Base-by-base conservation (phyloP, 2,797 vertebrate genomes). In the Lemur catta region DNA sequence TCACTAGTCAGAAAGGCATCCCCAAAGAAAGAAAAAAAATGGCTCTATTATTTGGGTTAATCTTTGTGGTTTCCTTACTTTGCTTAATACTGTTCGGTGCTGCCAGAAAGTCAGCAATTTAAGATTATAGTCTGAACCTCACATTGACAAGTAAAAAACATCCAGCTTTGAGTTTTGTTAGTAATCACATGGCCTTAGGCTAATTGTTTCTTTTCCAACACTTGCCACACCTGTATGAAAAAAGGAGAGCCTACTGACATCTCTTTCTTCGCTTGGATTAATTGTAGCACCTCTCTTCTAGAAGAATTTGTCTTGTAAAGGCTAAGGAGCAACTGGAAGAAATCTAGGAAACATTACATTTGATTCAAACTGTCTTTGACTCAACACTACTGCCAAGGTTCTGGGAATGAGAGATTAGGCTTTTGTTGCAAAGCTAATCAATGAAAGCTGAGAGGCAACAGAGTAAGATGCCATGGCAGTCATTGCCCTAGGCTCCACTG, bases 361-460 rank as follows among this genome's bases (percentile, higher is more conserved):
- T 71, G 30, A 52, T 91, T 89, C n/a, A 75, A 85, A 13, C 5
- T 75, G 55, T 95, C 14, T 93, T 71, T 67, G 87, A 92, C 8
- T 90, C 7, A 92, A 78, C 38, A 55, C 14, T 65, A 33, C 33
- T 93, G 43, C 7, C 63, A 71, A 91, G 20, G 48, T 89, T 89
- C 67, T 96, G 48, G 18, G n/a, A 38, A 74, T 69, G 24, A 89
- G 24, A 96, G 38, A 90, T 30, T 86, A 85, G 33, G 22, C 48
- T 81, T 92, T 72, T 93, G 38, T 46, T 94, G 26, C 61, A 84
- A 94, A 95, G 14, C 35, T 80, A 75, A 22, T 95, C 41, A 90
- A 86, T 55, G 35, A 89, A 91, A 86, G 12, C 20, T 65, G 67
- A 95, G 55, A 91, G 63, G 55, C 55, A 85, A 79, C 15, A 94